These are phyloP conservation scores for Pristiophorus japonicus DNA, from an alignment of 2,113 vertebrate species.

Conservation along the genomic window DNA sequence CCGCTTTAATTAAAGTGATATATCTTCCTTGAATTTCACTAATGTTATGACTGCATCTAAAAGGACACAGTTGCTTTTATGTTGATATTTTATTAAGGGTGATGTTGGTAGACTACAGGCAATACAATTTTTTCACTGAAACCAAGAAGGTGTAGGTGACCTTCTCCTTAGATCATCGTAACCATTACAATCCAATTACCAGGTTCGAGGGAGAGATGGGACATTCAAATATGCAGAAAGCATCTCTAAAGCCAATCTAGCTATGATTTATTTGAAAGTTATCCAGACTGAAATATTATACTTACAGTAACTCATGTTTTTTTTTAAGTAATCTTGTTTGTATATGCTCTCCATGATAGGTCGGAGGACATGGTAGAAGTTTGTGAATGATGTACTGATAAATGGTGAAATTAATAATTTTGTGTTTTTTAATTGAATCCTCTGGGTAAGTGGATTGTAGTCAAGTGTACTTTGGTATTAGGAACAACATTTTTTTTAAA, in stretches of 20 bases:
- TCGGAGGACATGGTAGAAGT: not conserved
- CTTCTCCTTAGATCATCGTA: not conserved
- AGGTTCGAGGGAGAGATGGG: not conserved
- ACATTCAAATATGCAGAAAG: not conserved
- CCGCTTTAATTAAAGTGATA: not conserved
- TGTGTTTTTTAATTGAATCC: not conserved
- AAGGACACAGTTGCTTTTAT: not conserved
- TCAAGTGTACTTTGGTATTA: not conserved
- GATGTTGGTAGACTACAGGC: not conserved
- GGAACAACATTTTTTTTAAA: not conserved
- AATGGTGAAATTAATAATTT: not conserved
- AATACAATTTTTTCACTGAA: too few relatives aligned
- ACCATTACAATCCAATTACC: not conserved
- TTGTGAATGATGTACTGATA: too few relatives aligned
- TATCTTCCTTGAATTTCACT: conserved; percentile 10
- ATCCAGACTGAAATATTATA: not conserved
- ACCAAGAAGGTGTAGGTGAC: not conserved
- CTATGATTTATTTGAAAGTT: not conserved
- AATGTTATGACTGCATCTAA: not conserved
- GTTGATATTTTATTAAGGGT: not conserved
- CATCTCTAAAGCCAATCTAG: not conserved
- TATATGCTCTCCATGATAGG: not conserved
- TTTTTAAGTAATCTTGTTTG: not conserved
- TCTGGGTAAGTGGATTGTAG: not conserved
- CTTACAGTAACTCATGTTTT: not conserved